Evolutionary conservation across 1,140 invertebrate genomes (phyloP), one percentile per base, ranked within the genome.

Genomic region (Sitodiplosis mosellana): DNA sequence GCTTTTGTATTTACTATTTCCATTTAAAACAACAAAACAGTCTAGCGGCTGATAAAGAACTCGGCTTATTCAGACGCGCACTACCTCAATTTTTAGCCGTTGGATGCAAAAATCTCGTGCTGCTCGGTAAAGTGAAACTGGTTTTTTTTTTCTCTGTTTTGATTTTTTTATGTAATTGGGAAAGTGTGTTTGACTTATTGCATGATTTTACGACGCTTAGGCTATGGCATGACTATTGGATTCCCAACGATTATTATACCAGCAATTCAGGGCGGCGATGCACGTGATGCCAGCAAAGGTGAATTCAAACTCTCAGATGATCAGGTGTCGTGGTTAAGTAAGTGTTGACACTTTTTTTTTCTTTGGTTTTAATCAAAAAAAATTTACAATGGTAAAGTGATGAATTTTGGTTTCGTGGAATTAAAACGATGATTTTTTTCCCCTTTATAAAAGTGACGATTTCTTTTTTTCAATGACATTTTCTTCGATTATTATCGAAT

Each of bases 161-260:
- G n/a, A 42, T 17, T 17, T 42, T 17, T 22, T 44, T 4, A 21
- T 19, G 18, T 20, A 19, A 17, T 45, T 12, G n/a, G n/a, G 27
- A 27, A 27, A 27, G 27, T 27, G 27, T 5, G 27, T 27, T 27
- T 38, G 36, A 2, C 15, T 19, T 44, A 17, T 44, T 19, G 15
- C 18, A 44, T 5, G 6, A 12, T 20, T 44, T 14, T 8, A 19
- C 42, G 12, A 20, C 18, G 18, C 34, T 10, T 51, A 73, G 73
- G 74, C 11, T 84, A 83, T 59, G 81, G 82, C 37, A 77, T 81
- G 69, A 81, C 80, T 2, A 56, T 84, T 19, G 82, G 82, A 1
- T 83, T 82, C 52, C 72, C 81, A 12, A 83, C 81, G 1, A 83
- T 85, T 50, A 68, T 83, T 1, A 82, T 86, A 48, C 80, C 81